phyloP scores from a whole-genome alignment of 2,113 vertebrate genomes.

The Phyllostomus discolor region DNA sequence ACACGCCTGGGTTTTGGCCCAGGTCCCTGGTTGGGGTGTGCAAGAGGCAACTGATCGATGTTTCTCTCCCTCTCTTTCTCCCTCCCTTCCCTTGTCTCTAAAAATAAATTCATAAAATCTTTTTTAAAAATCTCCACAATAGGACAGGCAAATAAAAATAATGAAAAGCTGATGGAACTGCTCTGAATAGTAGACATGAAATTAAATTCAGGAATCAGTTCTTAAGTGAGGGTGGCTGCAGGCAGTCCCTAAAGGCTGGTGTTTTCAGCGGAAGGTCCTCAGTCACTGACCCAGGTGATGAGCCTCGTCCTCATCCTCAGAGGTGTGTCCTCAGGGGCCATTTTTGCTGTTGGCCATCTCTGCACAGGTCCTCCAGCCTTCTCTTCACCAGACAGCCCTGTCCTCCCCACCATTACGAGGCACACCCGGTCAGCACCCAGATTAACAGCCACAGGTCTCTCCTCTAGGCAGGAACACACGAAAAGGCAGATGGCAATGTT shows the following conservation, averaged over 20 bases:
- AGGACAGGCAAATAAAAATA: neutral
- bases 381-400: neutral
- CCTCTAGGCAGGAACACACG: neutral
- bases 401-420: neutral
- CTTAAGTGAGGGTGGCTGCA: neutral
- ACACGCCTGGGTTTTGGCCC: no score
- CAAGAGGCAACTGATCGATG: no score
- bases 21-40: no score
- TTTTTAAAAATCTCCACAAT: neutral
- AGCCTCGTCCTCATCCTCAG: neutral
- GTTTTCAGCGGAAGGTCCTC: neutral
- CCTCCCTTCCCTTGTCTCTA: no score
- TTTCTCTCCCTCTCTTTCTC: no score
- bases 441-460: neutral
- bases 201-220: neutral
- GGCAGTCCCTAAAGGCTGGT: neutral
- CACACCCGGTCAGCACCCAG: neutral
- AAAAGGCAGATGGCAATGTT: neutral
- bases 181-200: neutral
- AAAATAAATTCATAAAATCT: no score
- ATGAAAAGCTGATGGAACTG: neutral
- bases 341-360: no score
- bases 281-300: neutral
- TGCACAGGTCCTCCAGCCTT: neutral
- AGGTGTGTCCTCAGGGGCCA: no score